Evolutionary conservation across 2,888 invertebrate genomes (phyloP), one percentile per base, ranked within the genome.

Genomic region (Hypercompe scribonia): DNA sequence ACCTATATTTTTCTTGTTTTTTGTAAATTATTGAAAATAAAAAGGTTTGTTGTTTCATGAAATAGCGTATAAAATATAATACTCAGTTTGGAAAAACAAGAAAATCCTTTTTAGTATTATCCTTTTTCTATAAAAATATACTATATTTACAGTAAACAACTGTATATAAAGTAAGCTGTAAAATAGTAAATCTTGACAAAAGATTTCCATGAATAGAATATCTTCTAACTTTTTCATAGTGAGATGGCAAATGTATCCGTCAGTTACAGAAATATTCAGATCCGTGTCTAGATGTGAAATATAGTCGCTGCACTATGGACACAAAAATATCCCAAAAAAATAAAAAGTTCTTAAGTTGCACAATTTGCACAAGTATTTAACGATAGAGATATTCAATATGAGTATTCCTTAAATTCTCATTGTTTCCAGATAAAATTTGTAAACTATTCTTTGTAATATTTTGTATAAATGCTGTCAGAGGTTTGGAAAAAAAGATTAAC

Each of bases 121-220:
- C 67, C 13, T 67, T 67, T 24, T 67, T 50, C 50, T 28, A 46
- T 42, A 46, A 54, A 68, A 68, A 39, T 15, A 54, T 13, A 54
- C 46, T 33, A 34, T 24, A 33, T 21, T 31, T 69, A 42, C 31
- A 5, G 61, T 18, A n/a, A 69, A 28, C 28, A 67, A 39, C 46
- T 42, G 3, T 36, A 36, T 8, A 36, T 36, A 36, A 36, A 8
- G 3, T 36, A 36, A 36, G 11, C 39, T 39, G 39, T 39, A 39
- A 39, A 39, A 61, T 67, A 61, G 65, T 68, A 63, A 71, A 71
- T 10, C 34, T 33, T 50, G 68, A 64, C 63, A 68, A 68, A 68
- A 64, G 63, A 4, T 34, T n/a, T 72, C 72, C 67, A 46, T n/a
- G 28, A 36, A 24, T 50, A 33, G 64, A 64, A 34, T 46, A 71